Evolutionary conservation across 2,797 vertebrate species (phyloP).

Genomic region (Eulemur coronatus): DNA sequence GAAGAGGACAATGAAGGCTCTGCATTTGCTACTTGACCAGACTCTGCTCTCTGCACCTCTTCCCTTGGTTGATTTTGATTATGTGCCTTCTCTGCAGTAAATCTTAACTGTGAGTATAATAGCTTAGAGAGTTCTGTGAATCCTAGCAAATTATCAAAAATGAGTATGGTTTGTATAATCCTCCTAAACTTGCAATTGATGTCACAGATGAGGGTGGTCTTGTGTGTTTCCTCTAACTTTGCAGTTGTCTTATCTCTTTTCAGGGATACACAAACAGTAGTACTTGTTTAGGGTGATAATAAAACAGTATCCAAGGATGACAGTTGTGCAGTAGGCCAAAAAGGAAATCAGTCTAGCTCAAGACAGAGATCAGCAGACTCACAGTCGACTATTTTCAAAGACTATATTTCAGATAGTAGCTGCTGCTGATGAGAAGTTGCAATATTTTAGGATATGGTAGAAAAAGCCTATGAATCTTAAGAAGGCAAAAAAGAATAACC

Average conservation of each 20-base stretch:
- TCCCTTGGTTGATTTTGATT: neutral
- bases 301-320: neutral
- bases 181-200: neutral
- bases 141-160: neutral
- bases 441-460: neutral
- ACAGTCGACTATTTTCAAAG: neutral
- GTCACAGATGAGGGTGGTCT: neutral
- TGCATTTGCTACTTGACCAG: neutral
- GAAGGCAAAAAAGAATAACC: neutral
- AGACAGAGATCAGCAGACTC: neutral
- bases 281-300: neutral
- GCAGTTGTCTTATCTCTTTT: neutral
- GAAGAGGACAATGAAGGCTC: neutral
- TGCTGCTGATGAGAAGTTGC: neutral
- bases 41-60: neutral
- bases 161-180: neutral
- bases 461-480: conserved; percentile 1
- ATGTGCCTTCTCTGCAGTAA: neutral
- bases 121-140: neutral
- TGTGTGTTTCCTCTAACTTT: neutral
- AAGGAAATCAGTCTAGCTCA: neutral
- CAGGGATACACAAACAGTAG: neutral
- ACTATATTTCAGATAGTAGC: neutral
- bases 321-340: neutral
- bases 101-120: neutral